A percentile compares a stretch with the other conserved stretches of the same genome.
phyloP scores from a whole-genome alignment of 2,113 vertebrate genomes.

The Plestiodon gilberti region DNA sequence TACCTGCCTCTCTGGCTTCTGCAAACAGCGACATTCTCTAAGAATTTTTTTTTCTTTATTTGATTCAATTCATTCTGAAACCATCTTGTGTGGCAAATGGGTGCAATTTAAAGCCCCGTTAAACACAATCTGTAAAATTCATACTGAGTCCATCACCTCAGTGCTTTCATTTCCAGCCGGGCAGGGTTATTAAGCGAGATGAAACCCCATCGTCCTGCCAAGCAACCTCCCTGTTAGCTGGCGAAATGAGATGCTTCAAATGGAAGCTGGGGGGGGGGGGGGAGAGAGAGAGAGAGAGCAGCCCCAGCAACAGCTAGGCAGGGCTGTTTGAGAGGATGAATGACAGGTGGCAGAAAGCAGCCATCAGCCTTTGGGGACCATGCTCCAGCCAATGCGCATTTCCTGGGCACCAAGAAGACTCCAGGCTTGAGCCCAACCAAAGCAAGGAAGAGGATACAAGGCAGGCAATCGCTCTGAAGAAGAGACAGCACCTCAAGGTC shows the following conservation, averaged over 20 bases:
- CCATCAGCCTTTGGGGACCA: rapidly evolving
- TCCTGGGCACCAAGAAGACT: too few species aligned
- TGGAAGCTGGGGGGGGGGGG: conserved; percentile 8
- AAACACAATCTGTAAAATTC: conserved; percentile 64
- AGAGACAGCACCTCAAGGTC: too few species aligned
- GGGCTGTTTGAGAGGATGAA: background rate
- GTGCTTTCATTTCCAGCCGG: conserved; percentile 55
- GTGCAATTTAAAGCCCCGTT: conserved; percentile 77
- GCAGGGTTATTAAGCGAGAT: conserved; percentile 36
- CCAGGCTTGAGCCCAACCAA: too few species aligned
- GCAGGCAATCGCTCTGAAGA: too few species aligned
- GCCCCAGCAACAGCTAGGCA: conserved; percentile 15
- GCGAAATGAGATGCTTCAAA: conserved; percentile 26
- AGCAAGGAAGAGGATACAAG: too few species aligned
- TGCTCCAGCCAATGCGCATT: too few species aligned
- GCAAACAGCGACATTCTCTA: conserved; percentile 59
- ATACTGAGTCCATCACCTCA: conserved; percentile 55
- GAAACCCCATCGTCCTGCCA: conserved; percentile 25
- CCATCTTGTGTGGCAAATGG: conserved; percentile 70
- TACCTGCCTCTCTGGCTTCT: conserved; percentile 52
- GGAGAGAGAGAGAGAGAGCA: conserved; percentile 19
- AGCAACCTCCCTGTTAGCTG: conserved; percentile 10
- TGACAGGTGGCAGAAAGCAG: rapidly evolving
- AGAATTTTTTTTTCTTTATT: conserved; percentile 69
- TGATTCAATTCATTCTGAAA: conserved; percentile 70